Evolutionary conservation across 2,888 invertebrate species (phyloP).

Genomic region (Globia sparganii): DNA sequence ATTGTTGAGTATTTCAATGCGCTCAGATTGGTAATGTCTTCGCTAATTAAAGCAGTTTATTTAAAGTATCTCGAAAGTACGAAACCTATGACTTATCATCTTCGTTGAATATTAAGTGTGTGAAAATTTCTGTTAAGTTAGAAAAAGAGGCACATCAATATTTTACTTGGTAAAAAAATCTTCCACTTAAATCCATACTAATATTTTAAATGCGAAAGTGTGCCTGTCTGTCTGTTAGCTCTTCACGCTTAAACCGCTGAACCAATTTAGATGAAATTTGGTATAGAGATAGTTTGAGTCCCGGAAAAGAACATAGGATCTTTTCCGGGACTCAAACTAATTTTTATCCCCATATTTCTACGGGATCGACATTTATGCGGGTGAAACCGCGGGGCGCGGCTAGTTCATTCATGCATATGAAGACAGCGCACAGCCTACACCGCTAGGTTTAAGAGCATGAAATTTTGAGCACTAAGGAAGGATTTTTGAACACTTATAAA

Average conservation of each 20-base stretch:
- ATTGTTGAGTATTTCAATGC: slow-evolving; percentile 18
- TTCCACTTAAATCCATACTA: too few species aligned
- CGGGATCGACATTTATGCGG: too few species aligned
- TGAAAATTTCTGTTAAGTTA: not conserved
- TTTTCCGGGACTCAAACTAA: too few species aligned
- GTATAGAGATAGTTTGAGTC: too few species aligned
- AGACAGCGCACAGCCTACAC: not conserved
- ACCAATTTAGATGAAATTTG: too few species aligned
- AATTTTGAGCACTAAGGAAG: not conserved
- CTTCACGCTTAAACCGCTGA: too few species aligned
- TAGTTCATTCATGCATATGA: not conserved
- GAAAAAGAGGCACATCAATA: not conserved
- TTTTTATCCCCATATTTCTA: too few species aligned
- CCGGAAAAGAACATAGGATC: too few species aligned
- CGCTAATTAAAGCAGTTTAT: not conserved
- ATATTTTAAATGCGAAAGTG: too few species aligned
- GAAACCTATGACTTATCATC: not conserved
- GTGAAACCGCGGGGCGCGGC: too few species aligned
- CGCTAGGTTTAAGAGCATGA: not conserved
- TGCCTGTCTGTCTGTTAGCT: too few species aligned
- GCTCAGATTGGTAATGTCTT: not conserved
- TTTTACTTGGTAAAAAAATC: not conserved
- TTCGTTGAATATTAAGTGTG: not conserved
- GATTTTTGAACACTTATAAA: too few species aligned
- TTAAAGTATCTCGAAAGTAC: not conserved